Base-by-base conservation (phyloP, 2,113 vertebrate genomes). In the Poecilia latipinna region DNA sequence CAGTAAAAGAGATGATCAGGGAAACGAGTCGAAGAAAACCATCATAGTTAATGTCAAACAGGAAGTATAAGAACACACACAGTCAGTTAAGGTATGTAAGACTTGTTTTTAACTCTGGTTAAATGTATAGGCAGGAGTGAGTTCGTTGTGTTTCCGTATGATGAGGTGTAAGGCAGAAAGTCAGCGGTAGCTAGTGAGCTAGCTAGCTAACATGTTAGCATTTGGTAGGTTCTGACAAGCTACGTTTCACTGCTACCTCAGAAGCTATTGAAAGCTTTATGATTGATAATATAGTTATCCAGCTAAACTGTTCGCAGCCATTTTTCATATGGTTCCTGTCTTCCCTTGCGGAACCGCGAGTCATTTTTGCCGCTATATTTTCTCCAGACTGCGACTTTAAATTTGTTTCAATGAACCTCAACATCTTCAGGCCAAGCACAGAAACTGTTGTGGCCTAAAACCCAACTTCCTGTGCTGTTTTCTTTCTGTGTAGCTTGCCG, bases 361-460 rank as follows among this genome's bases (percentile, higher is more conserved):
- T 57, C 15, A 24, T 57, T 57, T 37, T 31, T 24, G 4, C 11
- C 1, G 24, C 11, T 44, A 17, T 24, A 19, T 48, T 64, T 29
- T 42, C 5, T 42, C 33, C 24, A 51, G 22, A 48, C 22, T 22
- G 11, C 26, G 19, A 44, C 65, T 76, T 82, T 31, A 11, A 39
- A 51, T 19, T 13, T 28, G 69, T 86, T 82, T 82, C 69, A 73
- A 67, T 85, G 63, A 82, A 70, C 75, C 44, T 82, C 70, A 72
- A 75, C 72, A 72, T 66, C 78, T 77, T 77, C 24, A 68, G 62
- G 74, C 82, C 86, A 82, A 79, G 73, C 72, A 54, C 65, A 65
- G 70, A 74, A 90, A 91, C 85, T 87, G 77, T 80, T 86, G 72
- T 87, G 88, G 89, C 89, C 86, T 92, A 79, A 71, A 61, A 61